Base-by-base conservation (phyloP, 2,113 vertebrate genomes). In the Chaetura pelagica region DNA sequence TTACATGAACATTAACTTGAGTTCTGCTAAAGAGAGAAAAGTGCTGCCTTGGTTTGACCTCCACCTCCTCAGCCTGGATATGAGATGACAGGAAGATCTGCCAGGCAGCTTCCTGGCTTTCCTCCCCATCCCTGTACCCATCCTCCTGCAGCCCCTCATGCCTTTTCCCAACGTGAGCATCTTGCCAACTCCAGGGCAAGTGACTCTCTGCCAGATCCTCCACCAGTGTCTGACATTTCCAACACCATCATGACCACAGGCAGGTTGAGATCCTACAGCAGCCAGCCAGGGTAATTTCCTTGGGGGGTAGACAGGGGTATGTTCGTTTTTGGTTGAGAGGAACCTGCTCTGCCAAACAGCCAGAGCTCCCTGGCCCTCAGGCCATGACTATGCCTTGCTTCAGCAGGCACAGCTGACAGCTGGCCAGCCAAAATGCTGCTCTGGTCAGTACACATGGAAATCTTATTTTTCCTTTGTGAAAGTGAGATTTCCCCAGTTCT, bases 271-370 rank as follows among this genome's bases (percentile, higher is more conserved):
- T 15, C 14, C 46, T 3, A 2, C 26, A 62, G 73, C 9, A 12
- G 24, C 34, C 9, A 12, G 24, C 34, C 9, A 2, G 2, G 9
- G 10, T 52, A 20, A 19, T 15, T 38, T 84, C 30, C 23, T 27
- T 0, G 2, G 32, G 8, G 12, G 4, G 3, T 8, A 18, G n/a
- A 38, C 32, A 38, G 30, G 15, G 4, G 2, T 40, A 9, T 0
- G 0, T 22, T 82, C 2, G 2, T 30, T 67, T 82, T 38, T 12
- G 12, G 10, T 49, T 52, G 34, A 49, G 27, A 35, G 16, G 24
- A 62, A 23, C 14, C 16, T 40, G 15, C 38, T 63, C 69, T 40
- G 26, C 46, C 35, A 64, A 63, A 32, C 4, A 77, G 14, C 23
- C 18, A 32, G 61, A n/a, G 32, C 23, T 90, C 22, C 16, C 34